phyloP scores from a whole-genome alignment of 2,888 invertebrate genomes.

The Lysandra coridon region DNA sequence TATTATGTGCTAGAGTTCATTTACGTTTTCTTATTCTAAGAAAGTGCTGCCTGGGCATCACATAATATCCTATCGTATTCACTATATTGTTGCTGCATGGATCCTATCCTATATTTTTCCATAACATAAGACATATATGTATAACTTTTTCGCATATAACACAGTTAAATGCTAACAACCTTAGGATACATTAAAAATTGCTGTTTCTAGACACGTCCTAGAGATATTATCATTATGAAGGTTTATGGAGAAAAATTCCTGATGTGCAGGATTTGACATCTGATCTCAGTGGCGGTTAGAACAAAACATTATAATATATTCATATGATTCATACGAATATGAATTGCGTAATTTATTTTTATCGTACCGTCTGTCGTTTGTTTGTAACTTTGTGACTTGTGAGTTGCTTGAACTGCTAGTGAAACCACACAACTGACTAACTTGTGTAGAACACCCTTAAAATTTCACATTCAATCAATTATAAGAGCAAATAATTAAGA shows the following conservation, averaged over 20 bases:
- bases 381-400: background rate
- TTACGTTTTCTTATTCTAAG: too few relatives aligned
- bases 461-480: too few relatives aligned
- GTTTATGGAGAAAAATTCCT: constrained; percentile 43
- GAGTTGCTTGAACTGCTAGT: background rate
- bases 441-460: too few relatives aligned
- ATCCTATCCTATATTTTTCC: background rate
- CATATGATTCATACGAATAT: constrained; percentile 20
- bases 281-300: constrained; percentile 49
- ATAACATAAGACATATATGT: background rate
- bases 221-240: constrained; percentile 52
- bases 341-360: constrained; percentile 12
- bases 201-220: constrained; percentile 57
- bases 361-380: background rate
- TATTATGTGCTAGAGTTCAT: too few relatives aligned
- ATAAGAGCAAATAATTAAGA: too few relatives aligned
- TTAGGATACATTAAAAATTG: constrained; percentile 43
- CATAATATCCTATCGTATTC: too few relatives aligned
- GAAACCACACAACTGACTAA: too few relatives aligned
- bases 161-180: background rate
- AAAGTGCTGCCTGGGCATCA: too few relatives aligned
- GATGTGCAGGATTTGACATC: constrained; percentile 45
- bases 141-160: background rate
- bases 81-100: too few relatives aligned
- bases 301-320: constrained; percentile 39